These are phyloP conservation scores for Hystrix cristata DNA, from an alignment of 2,113 vertebrate species.

Conservation along the genomic window DNA sequence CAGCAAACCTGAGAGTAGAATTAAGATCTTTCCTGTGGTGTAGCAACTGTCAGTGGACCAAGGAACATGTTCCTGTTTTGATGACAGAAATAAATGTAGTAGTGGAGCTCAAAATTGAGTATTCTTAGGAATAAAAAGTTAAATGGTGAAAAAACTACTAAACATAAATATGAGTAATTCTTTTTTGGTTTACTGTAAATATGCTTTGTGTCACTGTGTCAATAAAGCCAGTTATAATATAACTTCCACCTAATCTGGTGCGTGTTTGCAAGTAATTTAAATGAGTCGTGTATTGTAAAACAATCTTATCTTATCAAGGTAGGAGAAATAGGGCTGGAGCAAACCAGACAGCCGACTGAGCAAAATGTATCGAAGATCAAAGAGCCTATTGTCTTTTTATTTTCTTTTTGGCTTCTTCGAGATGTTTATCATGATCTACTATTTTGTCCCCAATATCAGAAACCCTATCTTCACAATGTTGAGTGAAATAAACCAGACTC, in stretches of 20 bases:
- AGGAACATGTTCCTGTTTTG: not conserved
- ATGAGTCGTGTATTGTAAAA: not conserved
- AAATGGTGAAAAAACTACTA: not conserved
- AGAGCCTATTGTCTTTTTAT: not conserved
- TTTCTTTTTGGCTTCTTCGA: too few species aligned
- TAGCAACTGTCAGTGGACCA: not conserved
- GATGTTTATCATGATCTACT: too few species aligned
- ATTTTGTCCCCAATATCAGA: too few species aligned
- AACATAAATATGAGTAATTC: not conserved
- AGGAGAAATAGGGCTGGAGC: not conserved
- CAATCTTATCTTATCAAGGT: accelerated
- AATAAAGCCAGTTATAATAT: not conserved
- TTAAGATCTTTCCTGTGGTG: not conserved
- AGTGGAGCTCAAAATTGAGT: not conserved
- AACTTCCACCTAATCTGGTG: not conserved
- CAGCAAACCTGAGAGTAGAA: not conserved
- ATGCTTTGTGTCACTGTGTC: not conserved
- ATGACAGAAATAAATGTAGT: not conserved
- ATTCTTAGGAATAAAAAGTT: not conserved
- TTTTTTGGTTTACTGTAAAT: not conserved
- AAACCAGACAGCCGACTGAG: not conserved
- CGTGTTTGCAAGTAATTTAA: not conserved
- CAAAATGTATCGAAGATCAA: not conserved
- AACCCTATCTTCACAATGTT: too few species aligned
- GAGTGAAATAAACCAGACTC: too few species aligned